phyloP scores from a whole-genome alignment of 2,113 vertebrate genomes.

The Murina feae region DNA sequence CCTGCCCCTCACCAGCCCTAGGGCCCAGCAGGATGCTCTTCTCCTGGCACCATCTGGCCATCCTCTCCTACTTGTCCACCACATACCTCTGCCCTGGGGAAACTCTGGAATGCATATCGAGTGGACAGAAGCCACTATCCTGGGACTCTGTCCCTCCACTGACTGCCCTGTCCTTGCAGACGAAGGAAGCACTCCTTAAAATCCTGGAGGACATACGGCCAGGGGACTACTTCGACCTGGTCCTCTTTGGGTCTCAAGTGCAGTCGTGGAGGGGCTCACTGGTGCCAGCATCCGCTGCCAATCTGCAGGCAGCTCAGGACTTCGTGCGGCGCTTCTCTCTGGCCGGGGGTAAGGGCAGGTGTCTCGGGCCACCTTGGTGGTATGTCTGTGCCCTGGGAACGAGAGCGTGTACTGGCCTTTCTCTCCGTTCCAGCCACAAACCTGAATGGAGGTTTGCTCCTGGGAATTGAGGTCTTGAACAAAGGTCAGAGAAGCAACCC shows the following conservation, averaged over 20 bases:
- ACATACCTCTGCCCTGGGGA: neutral
- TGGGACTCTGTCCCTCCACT: neutral
- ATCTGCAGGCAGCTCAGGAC: conserved; percentile 74
- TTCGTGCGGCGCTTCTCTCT: conserved; percentile 75
- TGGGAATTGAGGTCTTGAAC: conserved; percentile 86
- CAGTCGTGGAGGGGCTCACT: conserved; percentile 81
- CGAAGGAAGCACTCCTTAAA: conserved; percentile 82
- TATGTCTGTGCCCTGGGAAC: neutral
- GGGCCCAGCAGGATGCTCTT: neutral
- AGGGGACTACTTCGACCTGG: conserved; percentile 84
- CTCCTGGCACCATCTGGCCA: neutral
- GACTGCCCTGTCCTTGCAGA: conserved; percentile 75
- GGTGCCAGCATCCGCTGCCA: conserved; percentile 76
- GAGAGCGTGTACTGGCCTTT: neutral
- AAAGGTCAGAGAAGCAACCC: conserved; percentile 65
- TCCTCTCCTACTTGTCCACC: neutral
- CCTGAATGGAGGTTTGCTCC: conserved; percentile 88
- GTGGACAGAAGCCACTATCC: neutral
- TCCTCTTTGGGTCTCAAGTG: conserved; percentile 80
- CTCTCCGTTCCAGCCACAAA: conserved; percentile 85
- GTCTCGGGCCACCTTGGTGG: neutral
- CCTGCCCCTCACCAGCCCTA: neutral
- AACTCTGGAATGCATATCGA: neutral
- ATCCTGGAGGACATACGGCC: conserved; percentile 83
- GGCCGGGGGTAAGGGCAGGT: conserved; percentile 42